Conservation (phyloP, 2,113 vertebrate genomes). For the Cricetomys ansorgei region DNA sequence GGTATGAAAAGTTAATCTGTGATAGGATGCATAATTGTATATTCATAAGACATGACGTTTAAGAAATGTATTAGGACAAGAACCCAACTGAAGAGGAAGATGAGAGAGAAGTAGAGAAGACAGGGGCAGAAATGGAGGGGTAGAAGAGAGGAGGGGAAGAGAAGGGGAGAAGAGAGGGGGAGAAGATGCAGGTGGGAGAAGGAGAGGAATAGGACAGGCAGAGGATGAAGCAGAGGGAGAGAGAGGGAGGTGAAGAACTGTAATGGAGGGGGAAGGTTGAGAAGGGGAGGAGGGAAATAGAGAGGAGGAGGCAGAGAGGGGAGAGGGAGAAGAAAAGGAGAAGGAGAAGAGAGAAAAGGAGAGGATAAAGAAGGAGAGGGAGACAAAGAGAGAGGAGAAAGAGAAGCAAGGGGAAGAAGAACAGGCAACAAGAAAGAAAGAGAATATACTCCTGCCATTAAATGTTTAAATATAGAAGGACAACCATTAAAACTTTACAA, state of each 20-base stretch:
- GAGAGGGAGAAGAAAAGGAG: background rate
- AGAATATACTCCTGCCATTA: background rate
- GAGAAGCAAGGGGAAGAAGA: no score
- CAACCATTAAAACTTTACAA: background rate
- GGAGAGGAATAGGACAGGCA: background rate
- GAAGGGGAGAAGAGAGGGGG: background rate
- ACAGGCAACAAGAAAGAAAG: background rate
- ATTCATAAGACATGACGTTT: background rate
- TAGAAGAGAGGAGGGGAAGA: background rate
- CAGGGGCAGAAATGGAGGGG: no score
- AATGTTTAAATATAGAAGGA: conserved; percentile 23
- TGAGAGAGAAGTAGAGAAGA: background rate
- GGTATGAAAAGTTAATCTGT: background rate
- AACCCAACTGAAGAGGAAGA: background rate
- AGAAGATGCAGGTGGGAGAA: background rate
- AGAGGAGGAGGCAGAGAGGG: no score
- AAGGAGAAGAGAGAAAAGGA: background rate
- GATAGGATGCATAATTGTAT: background rate
- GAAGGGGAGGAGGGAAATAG: background rate
- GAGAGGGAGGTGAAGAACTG: no score
- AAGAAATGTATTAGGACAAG: background rate
- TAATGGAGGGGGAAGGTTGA: no score
- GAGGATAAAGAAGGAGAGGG: no score
- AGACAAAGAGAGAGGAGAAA: rapidly evolving
- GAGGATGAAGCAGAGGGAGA: background rate